Percentiles rank a stretch among this genome's conserved stretches.
These are phyloP conservation scores for Oxystoma pomonae DNA, from an alignment of 2,888 invertebrate species.

Conservation along the genomic window DNA sequence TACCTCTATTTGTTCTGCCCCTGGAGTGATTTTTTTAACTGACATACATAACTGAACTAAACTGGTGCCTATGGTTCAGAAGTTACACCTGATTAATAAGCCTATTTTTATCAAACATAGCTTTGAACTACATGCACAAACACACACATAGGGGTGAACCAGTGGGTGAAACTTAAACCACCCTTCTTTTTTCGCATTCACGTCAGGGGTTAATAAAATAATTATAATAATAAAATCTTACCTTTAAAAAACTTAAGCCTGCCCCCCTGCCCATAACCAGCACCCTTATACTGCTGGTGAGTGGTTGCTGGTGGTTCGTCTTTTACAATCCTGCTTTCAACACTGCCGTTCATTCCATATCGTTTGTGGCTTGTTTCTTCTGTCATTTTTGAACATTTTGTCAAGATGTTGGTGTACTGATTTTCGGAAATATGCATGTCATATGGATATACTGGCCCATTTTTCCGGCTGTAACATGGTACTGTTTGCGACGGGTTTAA, in stretches of 20 bases:
- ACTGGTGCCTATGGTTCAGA: no score
- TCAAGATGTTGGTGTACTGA: constrained; percentile 60
- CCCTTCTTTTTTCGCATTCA: no score
- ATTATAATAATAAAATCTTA: constrained; percentile 34
- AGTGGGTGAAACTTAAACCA: no score
- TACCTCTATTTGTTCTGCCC: no score
- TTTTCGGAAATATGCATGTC: constrained; percentile 59
- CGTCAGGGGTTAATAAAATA: constrained; percentile 1
- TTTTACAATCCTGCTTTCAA: constrained; percentile 54
- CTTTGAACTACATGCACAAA: no score
- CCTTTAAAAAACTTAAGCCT: constrained; percentile 79
- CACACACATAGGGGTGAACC: no score
- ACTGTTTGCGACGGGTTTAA: neutral
- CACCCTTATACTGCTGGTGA: constrained; percentile 8
- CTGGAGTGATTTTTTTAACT: no score
- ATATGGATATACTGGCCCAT: constrained; percentile 38
- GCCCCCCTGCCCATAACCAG: constrained; percentile 57
- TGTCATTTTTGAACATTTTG: constrained; percentile 66
- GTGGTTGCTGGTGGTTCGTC: constrained; percentile 37
- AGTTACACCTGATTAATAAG: no score
- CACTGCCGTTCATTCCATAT: constrained; percentile 68
- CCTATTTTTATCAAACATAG: no score
- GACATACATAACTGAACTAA: no score
- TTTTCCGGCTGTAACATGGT: neutral
- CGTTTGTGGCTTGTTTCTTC: constrained; percentile 64